A percentile compares a stretch with the other conserved stretches of the same genome.
Evolutionary conservation across 2,888 invertebrate genomes (phyloP).

Genomic region (Drosophila kokeensis): DNA sequence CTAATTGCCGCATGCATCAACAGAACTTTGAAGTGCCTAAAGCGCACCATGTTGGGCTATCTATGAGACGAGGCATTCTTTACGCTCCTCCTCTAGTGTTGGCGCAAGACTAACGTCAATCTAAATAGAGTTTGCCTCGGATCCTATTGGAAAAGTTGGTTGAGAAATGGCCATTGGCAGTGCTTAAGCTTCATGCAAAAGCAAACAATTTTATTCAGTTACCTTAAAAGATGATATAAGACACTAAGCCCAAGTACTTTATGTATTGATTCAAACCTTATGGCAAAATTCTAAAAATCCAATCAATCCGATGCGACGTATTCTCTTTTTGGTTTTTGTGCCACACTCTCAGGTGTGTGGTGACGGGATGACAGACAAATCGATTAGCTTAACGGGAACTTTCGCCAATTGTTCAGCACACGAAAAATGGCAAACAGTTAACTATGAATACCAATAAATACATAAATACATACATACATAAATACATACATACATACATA

Average conservation of each 20-base stretch:
- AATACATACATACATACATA: conserved; percentile 35
- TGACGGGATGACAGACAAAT: conserved; percentile 25
- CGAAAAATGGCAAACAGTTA: conserved; percentile 68
- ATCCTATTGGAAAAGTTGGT: conserved; percentile 75
- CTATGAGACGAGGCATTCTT: conserved; percentile 75
- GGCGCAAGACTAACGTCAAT: conserved; percentile 39
- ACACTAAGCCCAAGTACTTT: conserved; percentile 68
- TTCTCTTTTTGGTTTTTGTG: conserved; percentile 45
- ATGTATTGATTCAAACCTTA: conserved; percentile 42
- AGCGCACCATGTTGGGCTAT: conserved; percentile 84
- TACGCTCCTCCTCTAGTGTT: conserved; percentile 70
- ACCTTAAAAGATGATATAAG: conserved; percentile 78
- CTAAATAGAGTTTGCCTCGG: conserved; percentile 53
- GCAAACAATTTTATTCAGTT: conserved; percentile 66
- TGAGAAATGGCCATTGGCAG: conserved; percentile 53
- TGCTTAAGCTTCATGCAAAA: conserved; percentile 31
- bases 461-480: conserved; percentile 23
- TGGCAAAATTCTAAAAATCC: conserved; percentile 37
- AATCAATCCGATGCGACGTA: conserved; percentile 23
- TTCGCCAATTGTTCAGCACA: conserved; percentile 82
- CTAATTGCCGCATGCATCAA: conserved; percentile 42
- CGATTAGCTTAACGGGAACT: conserved; percentile 40
- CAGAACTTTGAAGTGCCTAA: conserved; percentile 84
- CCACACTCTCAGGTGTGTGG: conserved; percentile 34
- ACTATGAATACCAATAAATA: conserved; percentile 52